Evolutionary conservation across 2,797 vertebrate species (phyloP).

Genomic region (Eupleurogrammus muticus): DNA sequence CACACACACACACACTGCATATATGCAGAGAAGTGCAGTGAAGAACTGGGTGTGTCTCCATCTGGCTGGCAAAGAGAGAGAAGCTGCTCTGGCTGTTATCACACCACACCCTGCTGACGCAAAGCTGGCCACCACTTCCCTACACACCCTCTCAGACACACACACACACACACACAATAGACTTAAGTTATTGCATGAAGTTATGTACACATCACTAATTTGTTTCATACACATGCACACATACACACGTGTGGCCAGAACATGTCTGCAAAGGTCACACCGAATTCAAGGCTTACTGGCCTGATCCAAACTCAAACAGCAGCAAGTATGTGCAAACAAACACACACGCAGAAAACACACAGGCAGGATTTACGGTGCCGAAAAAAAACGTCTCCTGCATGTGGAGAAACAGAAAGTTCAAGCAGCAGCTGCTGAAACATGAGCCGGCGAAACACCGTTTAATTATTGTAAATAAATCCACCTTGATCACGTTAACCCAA

Average conservation of each 20-base stretch:
- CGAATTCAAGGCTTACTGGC: constrained; percentile 25
- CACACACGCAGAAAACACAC: constrained; percentile 17
- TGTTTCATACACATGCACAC: neutral
- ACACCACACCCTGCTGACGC: constrained; percentile 83
- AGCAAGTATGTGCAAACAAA: constrained; percentile 7
- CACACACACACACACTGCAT: constrained; percentile 18
- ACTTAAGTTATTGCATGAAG: constrained; percentile 3
- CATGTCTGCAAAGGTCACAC: constrained; percentile 40
- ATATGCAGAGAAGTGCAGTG: constrained; percentile 34
- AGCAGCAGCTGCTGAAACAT: too few relatives aligned
- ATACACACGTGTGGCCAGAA: constrained; percentile 32
- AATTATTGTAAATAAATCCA: too few relatives aligned
- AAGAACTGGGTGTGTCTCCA: constrained; percentile 77
- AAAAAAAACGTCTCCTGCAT: neutral
- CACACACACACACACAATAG: constrained; percentile 34
- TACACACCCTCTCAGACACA: constrained; percentile 66
- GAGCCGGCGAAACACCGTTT: too few relatives aligned
- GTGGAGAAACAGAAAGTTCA: neutral
- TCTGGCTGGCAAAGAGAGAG: constrained; percentile 63
- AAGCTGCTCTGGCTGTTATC: constrained; percentile 76
- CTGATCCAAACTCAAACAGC: constrained; percentile 31
- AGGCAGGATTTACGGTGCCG: neutral
- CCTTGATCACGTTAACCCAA: too few relatives aligned
- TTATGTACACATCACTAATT: constrained; percentile 28
- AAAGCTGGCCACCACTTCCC: constrained; percentile 69